phyloP scores from a whole-genome alignment of 2,888 invertebrate genomes.

The Rhabditoides inermis region DNA sequence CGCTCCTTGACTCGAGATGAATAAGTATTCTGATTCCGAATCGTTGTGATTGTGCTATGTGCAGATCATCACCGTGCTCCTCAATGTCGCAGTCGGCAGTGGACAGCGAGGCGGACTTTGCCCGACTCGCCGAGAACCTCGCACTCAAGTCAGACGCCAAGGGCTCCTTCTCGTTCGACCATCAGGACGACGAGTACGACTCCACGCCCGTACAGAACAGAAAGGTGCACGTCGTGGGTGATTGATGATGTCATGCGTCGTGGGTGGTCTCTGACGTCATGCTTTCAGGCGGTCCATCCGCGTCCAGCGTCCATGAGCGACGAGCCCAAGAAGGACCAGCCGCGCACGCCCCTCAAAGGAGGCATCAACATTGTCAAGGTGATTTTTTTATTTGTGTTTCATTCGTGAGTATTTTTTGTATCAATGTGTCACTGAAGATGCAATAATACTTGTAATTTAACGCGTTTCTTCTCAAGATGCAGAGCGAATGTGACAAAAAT shows the following conservation, averaged over 20 bases:
- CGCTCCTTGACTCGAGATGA: too few relatives aligned
- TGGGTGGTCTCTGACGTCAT: too few relatives aligned
- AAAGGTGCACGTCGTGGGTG: constrained; percentile 1
- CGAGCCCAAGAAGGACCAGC: neutral
- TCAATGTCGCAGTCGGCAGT: constrained; percentile 42
- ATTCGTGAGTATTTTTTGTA: too few relatives aligned
- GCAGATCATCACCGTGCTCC: constrained; percentile 33
- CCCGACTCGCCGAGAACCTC: constrained; percentile 50
- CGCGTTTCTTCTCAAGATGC: too few relatives aligned
- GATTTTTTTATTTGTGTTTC: too few relatives aligned
- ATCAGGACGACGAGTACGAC: constrained; percentile 26
- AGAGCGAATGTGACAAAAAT: too few relatives aligned
- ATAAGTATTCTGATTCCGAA: too few relatives aligned
- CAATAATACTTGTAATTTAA: too few relatives aligned
- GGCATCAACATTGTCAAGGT: neutral
- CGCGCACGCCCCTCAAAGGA: neutral
- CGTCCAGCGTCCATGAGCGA: neutral
- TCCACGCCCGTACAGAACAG: constrained; percentile 32
- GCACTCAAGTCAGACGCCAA: constrained; percentile 48
- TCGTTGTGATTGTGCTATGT: too few relatives aligned
- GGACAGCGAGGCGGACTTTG: constrained; percentile 52
- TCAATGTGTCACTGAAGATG: too few relatives aligned
- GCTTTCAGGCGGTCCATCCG: constrained; percentile 6
- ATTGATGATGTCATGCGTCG: neutral
- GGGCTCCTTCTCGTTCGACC: constrained; percentile 43